These are phyloP conservation scores for Rhinogobius similis DNA, from an alignment of 2,113 vertebrate genomes.

Conservation along the genomic window DNA sequence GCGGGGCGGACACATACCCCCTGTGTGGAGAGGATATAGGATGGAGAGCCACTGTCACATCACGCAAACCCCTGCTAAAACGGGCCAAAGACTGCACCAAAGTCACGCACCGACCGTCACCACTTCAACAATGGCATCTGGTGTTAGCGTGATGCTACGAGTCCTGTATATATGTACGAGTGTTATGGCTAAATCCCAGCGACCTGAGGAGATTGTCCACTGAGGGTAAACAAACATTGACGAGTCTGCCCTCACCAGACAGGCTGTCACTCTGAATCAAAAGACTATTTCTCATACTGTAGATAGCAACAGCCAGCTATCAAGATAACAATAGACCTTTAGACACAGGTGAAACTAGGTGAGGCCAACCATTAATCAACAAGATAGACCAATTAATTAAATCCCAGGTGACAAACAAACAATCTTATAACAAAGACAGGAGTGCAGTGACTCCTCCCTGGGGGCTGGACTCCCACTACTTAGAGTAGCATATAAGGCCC, in stretches of 20 bases:
- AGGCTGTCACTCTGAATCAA: slow-evolving; percentile 22
- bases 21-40: slow-evolving; percentile 22
- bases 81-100: slow-evolving; percentile 41
- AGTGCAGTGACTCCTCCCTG: no score
- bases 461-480: no score
- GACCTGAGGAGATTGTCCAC: slow-evolving; percentile 38
- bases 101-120: slow-evolving; percentile 59
- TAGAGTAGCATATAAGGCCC: no score
- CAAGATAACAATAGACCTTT: no score
- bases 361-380: no score
- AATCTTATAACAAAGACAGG: no score
- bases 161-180: slow-evolving; percentile 28
- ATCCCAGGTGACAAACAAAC: no score
- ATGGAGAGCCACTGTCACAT: slow-evolving; percentile 48
- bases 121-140: slow-evolving; percentile 60
- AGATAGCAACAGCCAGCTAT: no score
- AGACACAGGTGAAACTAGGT: no score
- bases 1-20: slow-evolving; percentile 34
- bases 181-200: slow-evolving; percentile 45
- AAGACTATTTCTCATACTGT: slow-evolving; percentile 21
- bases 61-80: slow-evolving; percentile 65
- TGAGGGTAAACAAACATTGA: slow-evolving; percentile 57
- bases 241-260: slow-evolving; percentile 38
- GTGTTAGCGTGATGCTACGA: slow-evolving; percentile 53
- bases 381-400: no score